Evolutionary conservation across 2,113 vertebrate genomes (phyloP).

Genomic region (Oncorhynchus masou): DNA sequence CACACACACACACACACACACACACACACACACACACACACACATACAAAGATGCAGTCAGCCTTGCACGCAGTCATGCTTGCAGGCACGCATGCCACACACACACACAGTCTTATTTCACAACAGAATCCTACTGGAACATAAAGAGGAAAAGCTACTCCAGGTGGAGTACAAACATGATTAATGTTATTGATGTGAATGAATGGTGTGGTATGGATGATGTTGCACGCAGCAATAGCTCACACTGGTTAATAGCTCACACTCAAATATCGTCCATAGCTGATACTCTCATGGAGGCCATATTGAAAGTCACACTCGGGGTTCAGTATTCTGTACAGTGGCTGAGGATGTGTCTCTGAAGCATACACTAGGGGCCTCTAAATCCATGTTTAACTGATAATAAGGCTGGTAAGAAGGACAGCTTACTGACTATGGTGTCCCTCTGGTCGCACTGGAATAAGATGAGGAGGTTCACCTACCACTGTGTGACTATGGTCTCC

Average conservation of each 20-base stretch:
- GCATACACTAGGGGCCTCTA: slow-evolving; percentile 15
- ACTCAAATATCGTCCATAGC: neutral
- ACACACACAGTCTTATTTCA: too few species aligned
- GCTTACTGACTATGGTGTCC: slow-evolving; percentile 35
- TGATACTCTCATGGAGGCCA: neutral
- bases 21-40: too few species aligned
- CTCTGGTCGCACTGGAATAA: slow-evolving; percentile 31
- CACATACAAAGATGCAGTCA: too few species aligned
- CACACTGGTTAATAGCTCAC: neutral
- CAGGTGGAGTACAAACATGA: slow-evolving; percentile 72
- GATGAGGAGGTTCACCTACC: slow-evolving; percentile 36
- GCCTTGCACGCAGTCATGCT: too few species aligned
- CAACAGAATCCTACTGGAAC: too few species aligned
- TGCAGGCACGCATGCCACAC: too few species aligned
- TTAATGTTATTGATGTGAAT: slow-evolving; percentile 68
- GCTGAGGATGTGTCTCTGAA: neutral
- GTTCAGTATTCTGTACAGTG: neutral
- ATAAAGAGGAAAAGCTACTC: slow-evolving; percentile 74
- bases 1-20: too few species aligned
- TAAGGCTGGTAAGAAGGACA: slow-evolving; percentile 50
- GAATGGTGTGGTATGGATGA: slow-evolving; percentile 53
- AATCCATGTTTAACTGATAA: slow-evolving; percentile 52
- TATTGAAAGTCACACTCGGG: neutral
- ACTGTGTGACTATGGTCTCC: neutral
- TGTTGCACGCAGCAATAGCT: slow-evolving; percentile 44